These are phyloP conservation scores for Polymixis flavicincta DNA, from an alignment of 2,888 invertebrate genomes.

Conservation along the genomic window DNA sequence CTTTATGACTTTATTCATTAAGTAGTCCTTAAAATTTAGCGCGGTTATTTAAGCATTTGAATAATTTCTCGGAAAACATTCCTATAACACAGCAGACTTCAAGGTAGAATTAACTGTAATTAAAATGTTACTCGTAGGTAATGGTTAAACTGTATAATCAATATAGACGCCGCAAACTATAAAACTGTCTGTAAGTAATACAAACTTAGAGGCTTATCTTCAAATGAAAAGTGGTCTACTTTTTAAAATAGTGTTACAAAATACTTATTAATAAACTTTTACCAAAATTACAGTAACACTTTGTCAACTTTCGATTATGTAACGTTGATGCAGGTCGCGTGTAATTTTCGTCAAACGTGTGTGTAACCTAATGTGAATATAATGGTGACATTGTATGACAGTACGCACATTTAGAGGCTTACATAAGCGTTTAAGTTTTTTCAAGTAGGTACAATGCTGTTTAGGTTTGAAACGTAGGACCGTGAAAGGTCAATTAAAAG, in stretches of 20 bases:
- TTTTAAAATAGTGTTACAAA: constrained; percentile 16
- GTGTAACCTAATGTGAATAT: constrained; percentile 64
- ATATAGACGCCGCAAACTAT: background rate
- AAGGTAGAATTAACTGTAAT: constrained; percentile 13
- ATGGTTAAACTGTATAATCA: background rate
- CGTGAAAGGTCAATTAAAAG: background rate
- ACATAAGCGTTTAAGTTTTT: constrained; percentile 29
- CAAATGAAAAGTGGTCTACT: background rate
- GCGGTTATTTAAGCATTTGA: constrained; percentile 1
- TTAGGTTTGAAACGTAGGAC: background rate
- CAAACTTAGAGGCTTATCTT: background rate
- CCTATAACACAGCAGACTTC: background rate
- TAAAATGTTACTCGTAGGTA: background rate
- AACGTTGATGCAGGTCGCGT: constrained; percentile 44
- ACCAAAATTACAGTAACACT: constrained; percentile 9
- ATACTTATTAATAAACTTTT: constrained; percentile 25
- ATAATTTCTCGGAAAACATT: constrained; percentile 3
- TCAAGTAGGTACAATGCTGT: background rate
- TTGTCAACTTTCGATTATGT: constrained; percentile 56
- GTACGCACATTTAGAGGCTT: constrained; percentile 39
- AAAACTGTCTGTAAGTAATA: background rate
- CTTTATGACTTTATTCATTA: background rate
- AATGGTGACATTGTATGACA: constrained; percentile 62
- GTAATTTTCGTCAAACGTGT: constrained; percentile 49
- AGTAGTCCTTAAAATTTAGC: too few species aligned